Conservation (phyloP, 2,113 vertebrate genomes). For the Microtus pennsylvanicus region DNA sequence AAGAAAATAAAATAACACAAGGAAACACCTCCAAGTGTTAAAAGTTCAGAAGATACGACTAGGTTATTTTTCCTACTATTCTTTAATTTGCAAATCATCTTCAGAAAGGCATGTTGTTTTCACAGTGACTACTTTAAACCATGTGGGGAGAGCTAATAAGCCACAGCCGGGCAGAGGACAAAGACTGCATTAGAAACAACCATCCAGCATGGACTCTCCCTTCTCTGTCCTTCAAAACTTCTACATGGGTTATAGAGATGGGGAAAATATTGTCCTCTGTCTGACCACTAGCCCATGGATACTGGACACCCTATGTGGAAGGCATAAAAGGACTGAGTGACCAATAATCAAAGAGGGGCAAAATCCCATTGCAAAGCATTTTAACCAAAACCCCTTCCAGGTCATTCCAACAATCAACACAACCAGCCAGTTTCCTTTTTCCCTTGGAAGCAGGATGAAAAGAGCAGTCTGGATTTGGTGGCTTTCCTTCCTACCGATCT, state of each 20-base stretch:
- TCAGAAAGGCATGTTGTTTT: conserved; percentile 13
- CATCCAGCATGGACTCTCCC: background rate
- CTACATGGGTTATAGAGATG: background rate
- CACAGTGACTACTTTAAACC: background rate
- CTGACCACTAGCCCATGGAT: no score
- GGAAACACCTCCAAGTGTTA: background rate
- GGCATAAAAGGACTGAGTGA: background rate
- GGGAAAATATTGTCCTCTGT: background rate
- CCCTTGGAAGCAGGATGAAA: background rate
- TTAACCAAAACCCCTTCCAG: background rate
- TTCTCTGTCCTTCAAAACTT: background rate
- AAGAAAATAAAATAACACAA: background rate
- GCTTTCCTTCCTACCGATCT: background rate
- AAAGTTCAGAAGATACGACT: background rate
- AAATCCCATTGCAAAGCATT: background rate
- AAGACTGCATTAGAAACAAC: background rate
- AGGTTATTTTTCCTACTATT: background rate
- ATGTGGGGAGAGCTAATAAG: background rate
- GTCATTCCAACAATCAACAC: accelerated
- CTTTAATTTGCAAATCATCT: background rate
- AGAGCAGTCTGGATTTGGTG: background rate
- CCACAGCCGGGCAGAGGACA: background rate
- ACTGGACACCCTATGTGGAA: background rate
- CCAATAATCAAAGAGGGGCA: background rate
- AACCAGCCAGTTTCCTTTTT: accelerated